Conservation (phyloP, 1,140 invertebrate genomes). For the Drosophila elegans region DNA sequence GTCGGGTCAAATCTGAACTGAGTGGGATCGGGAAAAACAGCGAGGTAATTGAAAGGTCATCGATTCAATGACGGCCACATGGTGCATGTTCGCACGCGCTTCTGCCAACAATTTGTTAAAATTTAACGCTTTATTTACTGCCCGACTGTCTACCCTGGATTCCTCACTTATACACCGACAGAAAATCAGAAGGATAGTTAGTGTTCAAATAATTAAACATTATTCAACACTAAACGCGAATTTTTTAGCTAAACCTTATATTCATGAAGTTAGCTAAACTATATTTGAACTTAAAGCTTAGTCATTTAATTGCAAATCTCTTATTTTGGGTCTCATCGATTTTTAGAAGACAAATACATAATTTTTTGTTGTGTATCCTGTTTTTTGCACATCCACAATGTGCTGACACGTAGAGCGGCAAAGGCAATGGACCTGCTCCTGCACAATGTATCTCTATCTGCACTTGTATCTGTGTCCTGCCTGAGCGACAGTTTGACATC, state of each 20-base stretch:
- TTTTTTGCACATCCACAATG: conserved; percentile 13
- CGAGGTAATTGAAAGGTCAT: conserved; percentile 76
- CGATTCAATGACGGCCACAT: conserved; percentile 49
- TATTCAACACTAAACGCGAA: not conserved
- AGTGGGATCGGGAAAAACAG: conserved; percentile 21
- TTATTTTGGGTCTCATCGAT: not conserved
- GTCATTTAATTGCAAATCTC: not conserved
- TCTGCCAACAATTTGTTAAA: conserved; percentile 78
- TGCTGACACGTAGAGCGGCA: conserved; percentile 38
- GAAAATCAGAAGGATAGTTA: not conserved
- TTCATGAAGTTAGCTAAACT: too few species aligned
- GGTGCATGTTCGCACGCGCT: conserved; percentile 64
- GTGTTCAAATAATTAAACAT: not conserved
- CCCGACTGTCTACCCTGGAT: conserved; percentile 36
- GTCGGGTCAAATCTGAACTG: not conserved
- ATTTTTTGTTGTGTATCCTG: not conserved
- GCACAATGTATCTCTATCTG: conserved; percentile 46
- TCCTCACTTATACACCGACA: not conserved
- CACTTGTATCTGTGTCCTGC: conserved; percentile 48
- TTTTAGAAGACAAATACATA: too few species aligned
- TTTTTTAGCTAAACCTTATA: too few species aligned
- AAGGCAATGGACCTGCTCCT: conserved; percentile 11
- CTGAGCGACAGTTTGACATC: conserved; percentile 79
- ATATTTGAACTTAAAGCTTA: too few species aligned
- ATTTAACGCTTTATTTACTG: conserved; percentile 82